Percentiles rank a stretch among this genome's conserved stretches.
Conservation (phyloP, 2,113 vertebrate genomes). For the Castor canadensis region DNA sequence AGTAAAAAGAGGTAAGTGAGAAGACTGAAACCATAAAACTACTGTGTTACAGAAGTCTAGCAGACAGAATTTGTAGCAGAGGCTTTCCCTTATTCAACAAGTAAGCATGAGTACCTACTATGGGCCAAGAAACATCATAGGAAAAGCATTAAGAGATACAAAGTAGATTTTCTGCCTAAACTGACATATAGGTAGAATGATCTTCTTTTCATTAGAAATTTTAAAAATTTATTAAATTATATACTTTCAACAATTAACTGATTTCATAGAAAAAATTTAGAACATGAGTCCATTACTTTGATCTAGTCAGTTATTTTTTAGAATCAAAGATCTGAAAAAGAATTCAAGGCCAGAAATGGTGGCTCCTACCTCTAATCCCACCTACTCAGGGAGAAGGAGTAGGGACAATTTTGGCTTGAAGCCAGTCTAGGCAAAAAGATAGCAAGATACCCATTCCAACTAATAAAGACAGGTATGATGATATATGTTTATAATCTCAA, state of each 20-base stretch:
- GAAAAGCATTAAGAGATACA: neutral
- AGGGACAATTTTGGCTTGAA: too few relatives aligned
- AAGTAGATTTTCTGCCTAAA: neutral
- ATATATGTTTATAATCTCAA: too few relatives aligned
- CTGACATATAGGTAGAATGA: neutral
- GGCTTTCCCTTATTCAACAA: neutral
- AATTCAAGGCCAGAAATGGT: too few relatives aligned
- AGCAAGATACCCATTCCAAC: too few relatives aligned
- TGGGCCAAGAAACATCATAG: neutral
- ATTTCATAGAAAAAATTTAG: neutral
- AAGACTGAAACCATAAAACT: neutral
- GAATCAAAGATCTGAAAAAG: neutral
- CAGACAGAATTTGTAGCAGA: neutral
- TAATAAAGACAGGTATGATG: too few relatives aligned
- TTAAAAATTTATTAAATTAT: neutral
- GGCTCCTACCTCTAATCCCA: too few relatives aligned
- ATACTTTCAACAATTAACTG: neutral
- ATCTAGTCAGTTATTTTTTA: neutral
- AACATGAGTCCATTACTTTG: neutral
- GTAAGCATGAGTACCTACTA: neutral
- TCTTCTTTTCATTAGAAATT: neutral
- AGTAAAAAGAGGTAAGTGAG: neutral
- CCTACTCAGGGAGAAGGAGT: too few relatives aligned
- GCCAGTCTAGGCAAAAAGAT: too few relatives aligned
- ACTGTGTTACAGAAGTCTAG: neutral